A percentile compares a stretch with the other conserved stretches of the same genome.
Conservation (phyloP, 2,113 vertebrate genomes). For the Lepus timidus region DNA sequence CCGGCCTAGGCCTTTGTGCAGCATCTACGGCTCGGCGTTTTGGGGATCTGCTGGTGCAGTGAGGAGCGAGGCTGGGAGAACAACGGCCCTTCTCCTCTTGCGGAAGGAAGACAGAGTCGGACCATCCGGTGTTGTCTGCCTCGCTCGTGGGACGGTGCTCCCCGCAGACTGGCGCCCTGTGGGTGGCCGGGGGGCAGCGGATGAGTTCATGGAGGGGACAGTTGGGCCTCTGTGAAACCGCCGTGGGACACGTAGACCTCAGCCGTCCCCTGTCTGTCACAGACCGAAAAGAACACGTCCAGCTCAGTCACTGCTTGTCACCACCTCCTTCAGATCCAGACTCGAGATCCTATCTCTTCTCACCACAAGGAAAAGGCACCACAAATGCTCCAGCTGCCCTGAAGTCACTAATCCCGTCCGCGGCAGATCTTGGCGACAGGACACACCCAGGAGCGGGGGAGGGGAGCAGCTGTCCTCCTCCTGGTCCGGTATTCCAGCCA, state of each 20-base stretch:
- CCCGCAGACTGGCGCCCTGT: background rate
- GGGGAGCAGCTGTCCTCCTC: background rate
- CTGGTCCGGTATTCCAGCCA: background rate
- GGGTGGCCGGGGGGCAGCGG: background rate
- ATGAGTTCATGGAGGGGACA: slow-evolving; percentile 23
- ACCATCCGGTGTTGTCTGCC: slow-evolving; percentile 3
- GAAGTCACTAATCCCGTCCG: background rate
- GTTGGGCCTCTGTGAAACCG: background rate
- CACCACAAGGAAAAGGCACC: background rate
- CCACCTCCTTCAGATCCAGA: background rate
- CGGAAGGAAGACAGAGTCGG: slow-evolving; percentile 15
- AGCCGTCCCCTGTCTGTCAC: background rate
- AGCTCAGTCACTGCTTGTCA: background rate
- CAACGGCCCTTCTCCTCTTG: background rate
- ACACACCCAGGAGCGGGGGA: background rate
- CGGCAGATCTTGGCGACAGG: background rate
- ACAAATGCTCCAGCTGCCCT: background rate
- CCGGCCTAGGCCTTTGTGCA: background rate
- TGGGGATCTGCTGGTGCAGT: background rate
- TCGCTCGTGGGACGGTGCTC: background rate
- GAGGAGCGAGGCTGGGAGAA: slow-evolving; percentile 3
- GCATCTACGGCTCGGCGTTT: background rate
- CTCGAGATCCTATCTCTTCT: slow-evolving; percentile 16
- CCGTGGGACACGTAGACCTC: background rate
- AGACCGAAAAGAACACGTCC: background rate